Conservation (phyloP, 2,113 vertebrate genomes). For the Pelecanoides urinatrix region DNA sequence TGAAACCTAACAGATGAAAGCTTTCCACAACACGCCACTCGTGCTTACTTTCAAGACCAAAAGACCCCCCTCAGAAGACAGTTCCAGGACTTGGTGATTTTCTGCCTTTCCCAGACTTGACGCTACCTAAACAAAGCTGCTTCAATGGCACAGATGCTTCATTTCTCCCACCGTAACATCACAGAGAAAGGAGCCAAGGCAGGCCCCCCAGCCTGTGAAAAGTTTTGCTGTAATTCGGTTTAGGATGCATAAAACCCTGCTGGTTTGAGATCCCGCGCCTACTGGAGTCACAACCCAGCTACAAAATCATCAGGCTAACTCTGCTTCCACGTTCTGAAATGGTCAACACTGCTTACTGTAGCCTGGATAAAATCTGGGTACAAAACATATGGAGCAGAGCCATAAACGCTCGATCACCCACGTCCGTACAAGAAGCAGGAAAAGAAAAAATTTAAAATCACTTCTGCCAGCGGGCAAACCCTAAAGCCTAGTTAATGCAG, state of each 20-base stretch:
- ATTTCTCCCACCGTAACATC: rapidly evolving
- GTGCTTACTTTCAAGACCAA: neutral
- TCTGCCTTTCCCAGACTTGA: neutral
- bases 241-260: neutral
- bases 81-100: neutral
- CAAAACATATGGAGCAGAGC: neutral
- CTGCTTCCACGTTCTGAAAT: neutral
- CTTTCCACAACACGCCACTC: neutral
- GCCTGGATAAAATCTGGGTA: neutral
- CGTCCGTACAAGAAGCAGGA: neutral
- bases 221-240: neutral
- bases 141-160: neutral
- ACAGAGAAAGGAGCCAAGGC: neutral
- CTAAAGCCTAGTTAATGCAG: neutral
- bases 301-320: neutral
- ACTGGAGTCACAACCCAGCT: neutral
- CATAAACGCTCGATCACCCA: neutral
- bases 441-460: neutral
- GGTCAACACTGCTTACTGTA: neutral
- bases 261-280: neutral
- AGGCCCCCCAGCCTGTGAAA: neutral
- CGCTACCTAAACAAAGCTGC: neutral
- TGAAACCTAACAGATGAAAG: neutral
- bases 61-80: neutral
- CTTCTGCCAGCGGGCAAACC: neutral